Base-by-base conservation (phyloP, 2,888 invertebrate species). In the Notodonta dromedarius region DNA sequence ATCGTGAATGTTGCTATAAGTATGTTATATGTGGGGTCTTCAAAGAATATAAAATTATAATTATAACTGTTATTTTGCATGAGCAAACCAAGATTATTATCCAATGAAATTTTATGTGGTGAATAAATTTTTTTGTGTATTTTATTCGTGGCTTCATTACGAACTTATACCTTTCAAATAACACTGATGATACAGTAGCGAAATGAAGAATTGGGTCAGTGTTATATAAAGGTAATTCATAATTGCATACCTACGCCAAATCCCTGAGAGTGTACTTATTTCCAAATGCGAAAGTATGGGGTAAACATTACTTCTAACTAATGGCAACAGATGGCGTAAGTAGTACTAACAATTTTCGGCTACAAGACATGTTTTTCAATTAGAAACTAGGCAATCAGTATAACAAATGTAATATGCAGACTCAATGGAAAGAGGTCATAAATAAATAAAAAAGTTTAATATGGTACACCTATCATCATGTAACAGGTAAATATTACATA, bases 81-180 rank as follows among this genome's bases (percentile, higher is more conserved):
- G 83, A 82, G 88, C 74, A 75, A 75, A 66, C 76, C 74, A 76
- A 76, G 65, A 76, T 71, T 75, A 75, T 75, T 75, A 75, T 75
- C 68, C 77, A 75, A 76, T 67, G 75, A 75, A 88, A 90, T 87
- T 90, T 91, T 92, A 92, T 90, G 93, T 93, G 92, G 93, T 93
- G 87, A 93, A 93, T 92, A 92, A 93, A 90, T 83, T 89, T 86
- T 85, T 91, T 92, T 93, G 91, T 93, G 93, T 91, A 91, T 86
- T 89, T 86, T 84, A 79, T 69, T 75, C 60, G 58, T 73, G 53
- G 74, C 83, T 69, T 77, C 64, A 72, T 73, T 74, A 48, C 16
- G 24, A 40, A 6, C 5, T 13, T n/a, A 42, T 46, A 57, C 44
- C 44, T 46, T 46, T 42, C 8, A 8, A 46, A 46, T n/a, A 6